Base-by-base conservation (phyloP, 2,888 invertebrate species). In the Chrysotoxum bicinctum region DNA sequence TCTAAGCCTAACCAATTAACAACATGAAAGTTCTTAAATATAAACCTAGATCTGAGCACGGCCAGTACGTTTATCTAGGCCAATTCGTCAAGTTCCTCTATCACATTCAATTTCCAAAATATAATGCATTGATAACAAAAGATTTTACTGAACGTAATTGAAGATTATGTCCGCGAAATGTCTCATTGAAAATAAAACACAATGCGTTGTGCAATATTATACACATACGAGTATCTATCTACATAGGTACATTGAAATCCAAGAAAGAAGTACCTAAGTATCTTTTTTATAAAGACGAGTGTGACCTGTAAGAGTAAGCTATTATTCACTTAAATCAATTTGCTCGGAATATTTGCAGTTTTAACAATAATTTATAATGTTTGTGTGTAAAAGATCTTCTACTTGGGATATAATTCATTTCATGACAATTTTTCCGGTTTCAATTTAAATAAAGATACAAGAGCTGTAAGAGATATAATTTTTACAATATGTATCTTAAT, bases 251-350 rank as follows among this genome's bases (percentile, higher is more conserved):
- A 56, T 21, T 35, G 35, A 16, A 58, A 21, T 58, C 35, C 43
- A 43, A n/a, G 23, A 2, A 0, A 37, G 37, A 14, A 14, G 37
- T 6, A 26, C 6, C 26, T 19, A 37, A 26, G 2, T 43, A 19
- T 56, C 14, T 56, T 12, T n/a, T 37, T 14, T 12, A 58, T 37
- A 16, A 16, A 62, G 62, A 62, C 43, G 62, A 2, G 1, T 0
- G 26, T 62, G 62, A 62, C 40, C 66, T 73, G 21, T 10, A 26
- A 62, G 52, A 70, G n/a, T n/a, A n/a, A 52, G 45, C 54, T 64
- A 77, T 77, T 77, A 77, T 77, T 70, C 77, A 77, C 70, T 77
- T 77, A 48, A 35, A 70, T 14, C 54, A 62, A 77, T 64, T 77
- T 77, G 62, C 35, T 73, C 19, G 26, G 14, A 60, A 35, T 50